Base-by-base conservation (phyloP, 1,140 invertebrate species). In the Idris sp. region DNA sequence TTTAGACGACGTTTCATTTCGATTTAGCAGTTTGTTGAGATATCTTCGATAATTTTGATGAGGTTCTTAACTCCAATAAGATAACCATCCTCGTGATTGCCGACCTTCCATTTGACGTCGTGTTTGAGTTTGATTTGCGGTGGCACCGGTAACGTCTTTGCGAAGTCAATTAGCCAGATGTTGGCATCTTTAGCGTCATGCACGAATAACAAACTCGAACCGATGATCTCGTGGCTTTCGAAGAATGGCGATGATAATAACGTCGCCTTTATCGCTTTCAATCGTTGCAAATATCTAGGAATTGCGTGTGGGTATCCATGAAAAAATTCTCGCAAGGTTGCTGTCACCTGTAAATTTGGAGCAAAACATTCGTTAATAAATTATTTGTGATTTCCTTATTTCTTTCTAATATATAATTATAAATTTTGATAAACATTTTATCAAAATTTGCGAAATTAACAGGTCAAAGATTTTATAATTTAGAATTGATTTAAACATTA, bases 61-160 rank as follows among this genome's bases (percentile, higher is more conserved):
- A 99, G 88, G 89, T 98, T 98, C 81, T 97, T 94, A 7, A 99
- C 89, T 28, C 98, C 98, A 69, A 95, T 94, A 44, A 99, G 89
- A 86, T 98, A 99, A 18, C 98, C 98, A 83, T 99, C 98, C 89
- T 99, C 98, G 81, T 98, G 97, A 85, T 98, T 99, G n/a, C 97
- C 97, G 22, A 98, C 95, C 73, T 93, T 91, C 98, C 97, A 99
- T 30, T 92, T 90, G 5, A 91, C 90, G 49, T 92, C 91, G 83
- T 99, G 98, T 59, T 92, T 91, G 51, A 98, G 94, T 33, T 84
- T 87, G 35, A 94, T 82, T 48, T 92, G 89, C 1, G 91, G 89
- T 1, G 96, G 95, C 36, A 99, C 87, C 9, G 91, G 91, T 38
- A 95, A 90, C 1, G 96, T 98, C 87, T 99, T 99, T 5, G 97